Evolutionary conservation across 2,888 invertebrate species (phyloP), one percentile per base, ranked within the genome.

Genomic region (Suillia variegata): DNA sequence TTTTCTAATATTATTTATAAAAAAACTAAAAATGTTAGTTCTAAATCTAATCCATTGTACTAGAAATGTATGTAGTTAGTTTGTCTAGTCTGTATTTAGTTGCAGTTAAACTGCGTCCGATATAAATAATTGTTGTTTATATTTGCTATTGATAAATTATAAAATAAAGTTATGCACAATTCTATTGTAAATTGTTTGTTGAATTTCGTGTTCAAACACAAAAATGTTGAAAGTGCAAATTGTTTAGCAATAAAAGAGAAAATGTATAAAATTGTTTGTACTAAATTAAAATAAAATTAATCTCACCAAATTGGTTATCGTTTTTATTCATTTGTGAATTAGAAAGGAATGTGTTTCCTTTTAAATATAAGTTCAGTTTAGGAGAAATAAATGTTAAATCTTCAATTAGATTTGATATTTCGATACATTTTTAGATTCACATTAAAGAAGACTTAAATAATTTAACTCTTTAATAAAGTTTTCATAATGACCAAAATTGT

Each of bases 71-170:
- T 38, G 6, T 45, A 8, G 8, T 71, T 74, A 74, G 73, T 71
- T 71, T 69, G 67, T 74, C 74, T 74, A 74, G 74, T 74, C 74
- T 74, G 65, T 72, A 68, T 71, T 65, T 65, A 67, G 66, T 38
- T 38, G 10, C 38, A 38, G 38, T 38, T 38, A n/a, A 38, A n/a
- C n/a, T 38, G 38, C 10, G 26, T n/a, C n/a, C n/a, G 5, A 31
- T 5, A 38, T 4, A 38, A 38, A 38, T 38, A 38, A 13, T 42
- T 22, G 13, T 42, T 5, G 6, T 8, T 38, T 38, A 38, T 8
- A 13, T 38, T 38, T 38, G 38, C n/a, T 38, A n/a, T 38, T 13
- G 10, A n/a, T n/a, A 26, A 38, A 38, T 13, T 38, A n/a, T 38
- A 5, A 38, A 38, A 38, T 38, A 4, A 13, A 38, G 38, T 38